A percentile compares a stretch with the other conserved stretches of the same genome.
Evolutionary conservation across 2,888 invertebrate genomes (phyloP).

Genomic region (Fragum sueziense): DNA sequence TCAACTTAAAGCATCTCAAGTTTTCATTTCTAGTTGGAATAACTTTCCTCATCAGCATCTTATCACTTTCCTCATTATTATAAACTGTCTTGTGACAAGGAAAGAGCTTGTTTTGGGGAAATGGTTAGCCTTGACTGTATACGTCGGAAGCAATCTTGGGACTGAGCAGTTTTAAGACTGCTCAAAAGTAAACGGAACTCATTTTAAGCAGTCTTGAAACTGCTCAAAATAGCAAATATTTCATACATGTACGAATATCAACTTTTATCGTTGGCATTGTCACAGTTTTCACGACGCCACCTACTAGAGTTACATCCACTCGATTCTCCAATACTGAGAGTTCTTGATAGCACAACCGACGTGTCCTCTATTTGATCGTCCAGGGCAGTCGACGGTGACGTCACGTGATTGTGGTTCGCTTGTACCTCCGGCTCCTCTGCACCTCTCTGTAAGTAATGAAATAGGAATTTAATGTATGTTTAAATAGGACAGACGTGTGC

Average conservation of each 20-base stretch:
- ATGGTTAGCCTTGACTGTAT: background rate
- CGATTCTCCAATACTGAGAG: constrained; percentile 65
- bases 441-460: constrained; percentile 47
- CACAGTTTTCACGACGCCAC: constrained; percentile 49
- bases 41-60: background rate
- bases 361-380: constrained; percentile 60
- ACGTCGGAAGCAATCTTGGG: background rate
- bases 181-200: no score
- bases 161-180: no score
- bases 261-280: constrained; percentile 16
- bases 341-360: constrained; percentile 58
- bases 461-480: no score
- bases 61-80: background rate
- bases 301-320: constrained; percentile 53
- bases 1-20: no score
- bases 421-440: constrained; percentile 54
- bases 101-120: background rate
- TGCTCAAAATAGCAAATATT: background rate
- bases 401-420: constrained; percentile 61
- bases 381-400: constrained; percentile 30
- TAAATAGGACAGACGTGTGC: no score
- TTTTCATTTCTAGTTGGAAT: background rate
- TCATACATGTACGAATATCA: background rate
- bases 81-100: background rate
- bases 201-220: no score